A percentile compares a stretch with the other conserved stretches of the same genome.
Evolutionary conservation across 2,888 invertebrate genomes (phyloP).

Genomic region (Amblyjoppa proteus): DNA sequence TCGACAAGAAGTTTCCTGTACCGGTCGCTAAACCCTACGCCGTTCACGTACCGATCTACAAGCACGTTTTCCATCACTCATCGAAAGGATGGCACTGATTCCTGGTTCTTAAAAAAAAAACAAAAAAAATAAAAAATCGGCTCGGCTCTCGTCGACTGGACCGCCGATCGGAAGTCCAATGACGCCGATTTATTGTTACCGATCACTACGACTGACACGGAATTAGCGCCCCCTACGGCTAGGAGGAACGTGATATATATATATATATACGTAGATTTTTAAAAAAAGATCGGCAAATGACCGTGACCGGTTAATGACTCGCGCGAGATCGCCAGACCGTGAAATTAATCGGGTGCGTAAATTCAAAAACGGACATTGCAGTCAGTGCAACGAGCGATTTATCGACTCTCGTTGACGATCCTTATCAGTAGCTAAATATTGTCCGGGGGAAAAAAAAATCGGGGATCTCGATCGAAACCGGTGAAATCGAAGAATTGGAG

Average conservation of each 20-base stretch:
- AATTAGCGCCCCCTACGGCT: not conserved
- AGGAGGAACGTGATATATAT: not conserved
- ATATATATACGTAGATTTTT: not conserved
- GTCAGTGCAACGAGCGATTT: no score
- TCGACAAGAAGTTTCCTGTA: slow-evolving; percentile 87
- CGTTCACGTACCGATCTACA: slow-evolving; percentile 87
- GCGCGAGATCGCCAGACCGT: no score
- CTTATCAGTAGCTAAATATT: no score
- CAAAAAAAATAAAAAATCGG: not conserved
- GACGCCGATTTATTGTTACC: slow-evolving; percentile 5
- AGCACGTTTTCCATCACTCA: slow-evolving; percentile 84
- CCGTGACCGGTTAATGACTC: not conserved
- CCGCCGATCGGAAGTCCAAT: slow-evolving; percentile 20
- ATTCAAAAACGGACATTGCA: no score
- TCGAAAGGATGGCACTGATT: slow-evolving; percentile 78
- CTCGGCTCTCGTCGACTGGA: not conserved
- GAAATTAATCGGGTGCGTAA: no score
- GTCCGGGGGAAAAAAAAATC: no score
- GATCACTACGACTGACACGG: not conserved
- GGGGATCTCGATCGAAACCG: not conserved
- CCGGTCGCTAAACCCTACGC: slow-evolving; percentile 87
- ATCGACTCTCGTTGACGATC: no score
- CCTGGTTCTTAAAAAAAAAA: not conserved
- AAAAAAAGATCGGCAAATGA: slow-evolving; percentile 11
- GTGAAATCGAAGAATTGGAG: not conserved